A percentile compares a stretch with the other conserved stretches of the same genome.
These are phyloP conservation scores for Euproctis similis DNA, from an alignment of 2,888 invertebrate genomes.

Conservation along the genomic window DNA sequence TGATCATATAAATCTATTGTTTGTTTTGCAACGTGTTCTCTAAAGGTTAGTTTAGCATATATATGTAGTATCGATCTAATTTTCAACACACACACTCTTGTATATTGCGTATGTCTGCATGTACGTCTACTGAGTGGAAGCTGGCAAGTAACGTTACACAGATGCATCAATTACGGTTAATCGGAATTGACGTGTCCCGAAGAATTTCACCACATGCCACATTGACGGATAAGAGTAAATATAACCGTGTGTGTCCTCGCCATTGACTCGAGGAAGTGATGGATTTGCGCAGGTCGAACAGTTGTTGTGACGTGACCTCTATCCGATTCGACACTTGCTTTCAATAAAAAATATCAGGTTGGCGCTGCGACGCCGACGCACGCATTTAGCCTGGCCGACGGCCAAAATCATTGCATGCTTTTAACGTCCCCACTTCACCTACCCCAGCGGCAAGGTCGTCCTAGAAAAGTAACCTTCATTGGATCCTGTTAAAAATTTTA, in stretches of 20 bases:
- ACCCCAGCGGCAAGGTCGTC: conserved; percentile 58
- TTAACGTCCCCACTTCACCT: conserved; percentile 41
- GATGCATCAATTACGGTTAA: conserved; percentile 21
- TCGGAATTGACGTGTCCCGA: conserved; percentile 34
- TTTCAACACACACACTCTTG: no score
- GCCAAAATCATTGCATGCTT: conserved; percentile 64
- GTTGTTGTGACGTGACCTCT: conserved; percentile 49
- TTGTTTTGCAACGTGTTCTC: no score
- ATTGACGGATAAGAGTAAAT: conserved; percentile 56
- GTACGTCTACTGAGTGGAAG: conserved; percentile 31
- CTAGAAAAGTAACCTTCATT: conserved; percentile 35
- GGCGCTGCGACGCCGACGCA: conserved; percentile 56
- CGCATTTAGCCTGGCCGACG: conserved; percentile 65
- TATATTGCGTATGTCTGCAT: no score
- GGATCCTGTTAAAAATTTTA: conserved; percentile 1
- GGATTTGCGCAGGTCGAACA: conserved; percentile 55
- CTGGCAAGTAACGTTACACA: conserved; percentile 33
- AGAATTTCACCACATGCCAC: conserved; percentile 31
- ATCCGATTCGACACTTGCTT: conserved; percentile 63
- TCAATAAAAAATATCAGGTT: conserved; percentile 71
- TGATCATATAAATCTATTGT: no score
- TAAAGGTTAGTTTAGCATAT: no score
- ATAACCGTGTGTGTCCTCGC: conserved; percentile 65
- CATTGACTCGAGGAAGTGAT: conserved; percentile 71
- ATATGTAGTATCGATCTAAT: no score